Conservation (phyloP, 53 echinoderm and acorn worm genomes). For the Apostichopus leukothele region DNA sequence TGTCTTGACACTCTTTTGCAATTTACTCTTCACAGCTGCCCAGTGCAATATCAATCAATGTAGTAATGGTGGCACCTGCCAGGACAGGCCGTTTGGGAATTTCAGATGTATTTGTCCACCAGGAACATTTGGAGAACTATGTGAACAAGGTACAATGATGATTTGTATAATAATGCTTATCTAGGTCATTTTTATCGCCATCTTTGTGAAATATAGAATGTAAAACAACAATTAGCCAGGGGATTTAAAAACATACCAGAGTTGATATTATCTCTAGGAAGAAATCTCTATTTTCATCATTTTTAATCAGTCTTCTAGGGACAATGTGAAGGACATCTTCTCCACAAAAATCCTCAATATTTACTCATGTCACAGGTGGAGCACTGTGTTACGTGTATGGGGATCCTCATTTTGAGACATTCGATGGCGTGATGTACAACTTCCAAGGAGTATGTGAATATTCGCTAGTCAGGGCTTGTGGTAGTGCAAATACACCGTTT, state of each 20-base stretch:
- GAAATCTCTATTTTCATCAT: too few species aligned
- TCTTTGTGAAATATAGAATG: too few species aligned
- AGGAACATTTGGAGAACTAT: conserved; percentile 25
- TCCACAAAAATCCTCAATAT: too few species aligned
- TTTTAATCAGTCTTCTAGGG: neutral
- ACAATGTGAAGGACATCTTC: too few species aligned
- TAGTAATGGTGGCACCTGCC: conserved; percentile 13
- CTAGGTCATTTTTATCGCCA: too few species aligned
- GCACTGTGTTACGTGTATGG: conserved; percentile 34
- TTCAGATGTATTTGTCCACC: conserved; percentile 21
- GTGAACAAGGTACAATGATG: neutral
- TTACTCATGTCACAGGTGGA: neutral
- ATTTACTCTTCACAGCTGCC: neutral
- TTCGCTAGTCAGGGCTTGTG: conserved; percentile 10
- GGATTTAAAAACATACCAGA: too few species aligned
- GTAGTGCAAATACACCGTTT: conserved; percentile 1
- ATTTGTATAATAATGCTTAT: too few species aligned
- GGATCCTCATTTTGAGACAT: conserved; percentile 42
- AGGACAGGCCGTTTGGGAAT: conserved; percentile 1
- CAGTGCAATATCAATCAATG: neutral
- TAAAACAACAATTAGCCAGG: too few species aligned
- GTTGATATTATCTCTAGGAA: too few species aligned
- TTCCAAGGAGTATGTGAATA: conserved; percentile 44
- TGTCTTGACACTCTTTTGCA: too few species aligned
- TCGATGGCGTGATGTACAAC: conserved; percentile 25